Base-by-base conservation (phyloP, 2,797 vertebrate genomes). In the Urocyon cinereoargenteus region DNA sequence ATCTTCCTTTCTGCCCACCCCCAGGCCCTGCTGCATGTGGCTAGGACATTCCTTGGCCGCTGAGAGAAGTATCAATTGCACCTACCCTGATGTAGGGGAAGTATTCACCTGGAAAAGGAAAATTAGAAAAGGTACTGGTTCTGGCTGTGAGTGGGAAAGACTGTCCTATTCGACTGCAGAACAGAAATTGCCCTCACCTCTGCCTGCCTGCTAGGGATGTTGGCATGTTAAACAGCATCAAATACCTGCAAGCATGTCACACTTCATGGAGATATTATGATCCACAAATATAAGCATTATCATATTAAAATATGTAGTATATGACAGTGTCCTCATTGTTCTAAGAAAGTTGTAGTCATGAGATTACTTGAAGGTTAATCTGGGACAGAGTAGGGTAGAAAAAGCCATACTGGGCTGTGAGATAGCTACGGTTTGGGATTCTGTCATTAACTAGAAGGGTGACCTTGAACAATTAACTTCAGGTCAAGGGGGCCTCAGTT, bases 11-110 rank as follows among this genome's bases (percentile, higher is more conserved):
- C 82, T 79, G 31, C 61, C 59, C 62, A 55, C 36, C 51, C 72
- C 19, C 19, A 51, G 51, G 31, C 22, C 86, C 94, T 79, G 62
- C n/a, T 21, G 18, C 68, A n/a, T 59, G 79, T 68, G 70, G 59
- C 70, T 89, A 78, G 83, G 82, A 97, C 97, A 93, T 91, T 96
- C 93, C 86, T 95, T 16, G 1, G 81, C 86, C 73, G 10, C 66
- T 4, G 45, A 91, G 45, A 89, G 89, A 94, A 72, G 55, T 66
- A 82, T 87, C 83, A 1, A 19, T 87, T 31, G 24, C 62, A 88
- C 81, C 28, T 64, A 21, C 6, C 15, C 40, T 53, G 64, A 49
- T 90, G 36, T 28, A 89, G 19, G 21, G 64, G 45, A 88, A 84
- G 83, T 91, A 59, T 61, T 90, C 88, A 90, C 55, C 34, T 70